phyloP scores from a whole-genome alignment of 2,113 vertebrate species.

The Percina caprodes region DNA sequence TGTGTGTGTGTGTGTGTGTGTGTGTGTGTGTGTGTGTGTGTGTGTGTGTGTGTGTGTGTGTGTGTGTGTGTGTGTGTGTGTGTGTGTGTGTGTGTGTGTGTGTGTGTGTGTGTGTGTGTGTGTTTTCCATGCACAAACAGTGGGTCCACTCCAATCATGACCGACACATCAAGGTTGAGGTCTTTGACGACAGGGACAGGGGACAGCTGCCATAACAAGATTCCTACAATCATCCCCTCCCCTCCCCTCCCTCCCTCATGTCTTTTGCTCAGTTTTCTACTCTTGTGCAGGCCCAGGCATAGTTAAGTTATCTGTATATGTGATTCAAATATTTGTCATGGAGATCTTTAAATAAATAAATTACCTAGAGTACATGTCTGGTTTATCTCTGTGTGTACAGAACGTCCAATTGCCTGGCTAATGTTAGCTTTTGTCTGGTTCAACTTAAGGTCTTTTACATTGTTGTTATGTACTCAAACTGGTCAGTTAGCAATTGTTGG shows the following conservation, averaged over 20 bases:
- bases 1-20: slow-evolving; percentile 26
- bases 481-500: slow-evolving; percentile 49
- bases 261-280: slow-evolving; percentile 33
- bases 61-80: slow-evolving; percentile 42
- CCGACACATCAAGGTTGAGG: slow-evolving; percentile 69
- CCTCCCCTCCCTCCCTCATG: not conserved
- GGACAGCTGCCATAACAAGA: slow-evolving; percentile 75
- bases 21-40: slow-evolving; percentile 47
- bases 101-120: slow-evolving; percentile 42
- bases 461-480: not conserved
- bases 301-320: not conserved
- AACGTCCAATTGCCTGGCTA: slow-evolving; percentile 15
- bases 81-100: slow-evolving; percentile 48
- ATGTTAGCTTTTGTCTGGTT: slow-evolving; percentile 49
- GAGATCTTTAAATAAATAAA: slow-evolving; percentile 21
- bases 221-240: slow-evolving; percentile 38
- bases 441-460: slow-evolving; percentile 24
- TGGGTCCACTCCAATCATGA: slow-evolving; percentile 69
- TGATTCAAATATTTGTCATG: not conserved
- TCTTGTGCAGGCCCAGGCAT: slow-evolving; percentile 16
- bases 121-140: slow-evolving; percentile 59
- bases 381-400: slow-evolving; percentile 49
- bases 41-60: slow-evolving; percentile 47
- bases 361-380: slow-evolving; percentile 31
- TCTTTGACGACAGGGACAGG: slow-evolving; percentile 65